These are phyloP conservation scores for Drosophila neocordata DNA, from an alignment of 1,140 invertebrate species.

Conservation along the genomic window DNA sequence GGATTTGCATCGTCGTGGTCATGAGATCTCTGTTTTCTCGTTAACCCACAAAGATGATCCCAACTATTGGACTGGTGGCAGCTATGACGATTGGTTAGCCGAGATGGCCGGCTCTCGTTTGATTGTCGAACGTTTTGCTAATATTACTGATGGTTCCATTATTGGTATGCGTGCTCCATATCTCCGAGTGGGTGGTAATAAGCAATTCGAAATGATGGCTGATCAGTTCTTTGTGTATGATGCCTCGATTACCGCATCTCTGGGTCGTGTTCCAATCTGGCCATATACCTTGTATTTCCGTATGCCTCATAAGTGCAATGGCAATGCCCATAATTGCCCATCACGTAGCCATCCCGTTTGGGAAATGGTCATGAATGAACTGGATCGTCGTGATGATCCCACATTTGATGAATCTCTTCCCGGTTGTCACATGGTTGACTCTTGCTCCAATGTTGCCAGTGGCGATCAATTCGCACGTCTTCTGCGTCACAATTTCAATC, in stretches of 20 bases:
- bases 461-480: constrained; percentile 94
- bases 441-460: constrained; percentile 95
- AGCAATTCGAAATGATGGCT: constrained; percentile 97
- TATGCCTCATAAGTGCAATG: constrained; percentile 97
- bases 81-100: constrained; percentile 95
- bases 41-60: constrained; percentile 96
- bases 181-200: constrained; percentile 95
- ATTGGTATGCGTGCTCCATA: constrained; percentile 95
- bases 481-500: constrained; percentile 96
- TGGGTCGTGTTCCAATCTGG: constrained; percentile 95
- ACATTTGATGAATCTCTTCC: constrained; percentile 95
- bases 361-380: constrained; percentile 98
- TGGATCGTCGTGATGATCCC: constrained; percentile 95
- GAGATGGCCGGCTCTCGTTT: constrained; percentile 97
- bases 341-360: constrained; percentile 95
- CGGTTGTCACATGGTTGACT: constrained; percentile 97
- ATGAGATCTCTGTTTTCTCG: constrained; percentile 97
- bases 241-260: constrained; percentile 95
- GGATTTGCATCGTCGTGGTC: constrained; percentile 94
- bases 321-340: constrained; percentile 95
- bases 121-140: constrained; percentile 94
- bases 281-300: constrained; percentile 97
- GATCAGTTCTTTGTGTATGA: constrained; percentile 98
- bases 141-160: constrained; percentile 95
- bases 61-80: constrained; percentile 93